Evolutionary conservation across 2,797 vertebrate genomes (phyloP).

Genomic region (Capromys pilorides): DNA sequence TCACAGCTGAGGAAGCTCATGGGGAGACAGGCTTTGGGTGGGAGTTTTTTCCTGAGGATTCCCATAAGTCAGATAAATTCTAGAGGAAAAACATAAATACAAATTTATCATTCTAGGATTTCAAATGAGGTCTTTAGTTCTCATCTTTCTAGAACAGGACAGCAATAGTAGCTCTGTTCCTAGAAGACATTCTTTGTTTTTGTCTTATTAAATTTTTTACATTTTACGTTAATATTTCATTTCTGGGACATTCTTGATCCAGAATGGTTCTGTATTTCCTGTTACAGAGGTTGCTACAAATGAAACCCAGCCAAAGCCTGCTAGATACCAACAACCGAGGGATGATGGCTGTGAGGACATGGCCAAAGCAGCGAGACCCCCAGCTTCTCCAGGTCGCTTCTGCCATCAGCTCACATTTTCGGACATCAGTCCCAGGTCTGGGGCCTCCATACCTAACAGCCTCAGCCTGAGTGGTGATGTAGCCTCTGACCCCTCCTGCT

Average conservation of each 20-base stretch:
- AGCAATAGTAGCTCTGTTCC: not conserved
- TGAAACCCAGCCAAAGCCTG: constrained; percentile 61
- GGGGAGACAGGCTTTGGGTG: constrained; percentile 52
- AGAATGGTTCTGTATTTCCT: constrained; percentile 27
- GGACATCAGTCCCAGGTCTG: not conserved
- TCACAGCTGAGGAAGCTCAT: constrained; percentile 38
- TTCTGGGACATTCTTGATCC: constrained; percentile 40
- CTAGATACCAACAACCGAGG: not conserved
- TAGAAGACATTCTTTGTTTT: not conserved
- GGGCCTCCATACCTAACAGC: not conserved
- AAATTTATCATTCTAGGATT: not conserved
- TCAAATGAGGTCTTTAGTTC: constrained; percentile 18
- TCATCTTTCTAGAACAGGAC: constrained; percentile 39
- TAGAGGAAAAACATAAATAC: constrained; percentile 47
- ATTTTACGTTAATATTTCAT: constrained; percentile 32
- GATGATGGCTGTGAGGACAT: not conserved
- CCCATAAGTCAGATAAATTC: constrained; percentile 39
- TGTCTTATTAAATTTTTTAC: constrained; percentile 15
- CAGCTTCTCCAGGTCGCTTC: not conserved
- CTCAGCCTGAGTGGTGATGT: not conserved
- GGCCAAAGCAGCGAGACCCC: not conserved
- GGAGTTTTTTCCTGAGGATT: not conserved
- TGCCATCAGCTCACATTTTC: not conserved
- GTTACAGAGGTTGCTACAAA: not conserved
- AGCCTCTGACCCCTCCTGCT: not conserved